Base-by-base conservation (phyloP, 2,797 vertebrate species). In the Alosa sapidissima region DNA sequence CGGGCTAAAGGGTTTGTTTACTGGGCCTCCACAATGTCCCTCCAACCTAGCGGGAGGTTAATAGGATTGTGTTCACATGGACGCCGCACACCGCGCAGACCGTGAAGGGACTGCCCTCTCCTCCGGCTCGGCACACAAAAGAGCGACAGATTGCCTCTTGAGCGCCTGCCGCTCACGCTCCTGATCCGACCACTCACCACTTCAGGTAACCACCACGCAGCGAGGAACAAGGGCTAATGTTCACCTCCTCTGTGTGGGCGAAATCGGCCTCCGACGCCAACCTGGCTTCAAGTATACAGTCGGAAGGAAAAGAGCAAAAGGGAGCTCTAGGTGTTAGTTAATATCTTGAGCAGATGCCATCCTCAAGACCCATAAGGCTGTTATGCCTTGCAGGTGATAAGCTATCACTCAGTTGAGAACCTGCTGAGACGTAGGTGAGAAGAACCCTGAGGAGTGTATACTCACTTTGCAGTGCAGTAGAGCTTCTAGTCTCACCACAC, bases 11-110 rank as follows among this genome's bases (percentile, higher is more conserved):
- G 89, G 81, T 90, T 91, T 90, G 91, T 92, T 91, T 93, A 91
- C 65, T 72, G 65, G 65, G 28, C 91, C 90, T 91, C 86, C 88
- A 49, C 85, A 87, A 89, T 86, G 93, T 92, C 94, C 93, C 91
- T 86, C 87, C 86, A 87, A 88, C 91, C 84, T 52, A 87, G 78
- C 82, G 7, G 85, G 88, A 88, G 89, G 91, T 91, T 93, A 95
- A 95, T 93, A 87, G 94, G 94, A 94, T 95, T 95, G 92, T 84
- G 90, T 91, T 93, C 90, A 92, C 93, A 92, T 93, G 90, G 94
- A 81, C 89, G 88, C 87, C 83, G 78, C 84, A 84, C 85, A 86
- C 88, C 89, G 85, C 86, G 86, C 82, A 78, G 82, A 51, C 24
- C 81, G 86, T 85, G 89, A 93, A 72, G 91, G 87, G 87, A 84